Percentiles rank a stretch among this genome's conserved stretches.
phyloP scores from a whole-genome alignment of 2,113 vertebrate genomes.

The Megaceryle maxima region DNA sequence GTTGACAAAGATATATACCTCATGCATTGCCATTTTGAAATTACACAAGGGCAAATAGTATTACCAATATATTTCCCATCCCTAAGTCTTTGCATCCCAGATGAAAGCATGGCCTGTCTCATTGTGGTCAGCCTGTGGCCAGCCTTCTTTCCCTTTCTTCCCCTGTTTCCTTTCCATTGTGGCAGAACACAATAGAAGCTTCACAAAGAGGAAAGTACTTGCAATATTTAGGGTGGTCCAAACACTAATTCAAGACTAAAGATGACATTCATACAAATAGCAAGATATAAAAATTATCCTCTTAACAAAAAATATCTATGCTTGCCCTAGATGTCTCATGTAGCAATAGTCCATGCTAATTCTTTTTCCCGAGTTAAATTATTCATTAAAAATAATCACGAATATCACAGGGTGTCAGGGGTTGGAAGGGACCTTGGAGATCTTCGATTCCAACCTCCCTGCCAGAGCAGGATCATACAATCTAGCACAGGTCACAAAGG shows the following conservation, averaged over 20 bases:
- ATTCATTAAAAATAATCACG: background rate
- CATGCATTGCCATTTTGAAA: background rate
- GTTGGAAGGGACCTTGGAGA: too few relatives aligned
- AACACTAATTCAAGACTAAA: conserved; percentile 16
- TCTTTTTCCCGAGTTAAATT: background rate
- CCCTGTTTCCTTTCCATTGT: conserved; percentile 53
- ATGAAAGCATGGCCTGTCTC: background rate
- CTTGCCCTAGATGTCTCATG: background rate
- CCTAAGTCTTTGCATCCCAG: background rate
- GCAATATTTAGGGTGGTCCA: conserved; percentile 28
- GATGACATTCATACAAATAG: background rate
- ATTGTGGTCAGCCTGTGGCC: background rate
- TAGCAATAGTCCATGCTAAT: background rate
- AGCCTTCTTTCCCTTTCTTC: conserved; percentile 27
- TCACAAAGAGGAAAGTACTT: conserved; percentile 29
- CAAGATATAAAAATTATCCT: background rate
- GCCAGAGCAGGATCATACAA: too few relatives aligned
- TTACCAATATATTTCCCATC: background rate
- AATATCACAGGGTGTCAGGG: too few relatives aligned
- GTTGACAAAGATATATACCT: background rate
- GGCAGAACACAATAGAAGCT: conserved; percentile 37
- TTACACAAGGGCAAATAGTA: background rate
- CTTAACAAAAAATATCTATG: background rate
- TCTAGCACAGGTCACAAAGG: too few relatives aligned
- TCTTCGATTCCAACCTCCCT: too few relatives aligned